A percentile compares a stretch with the other conserved stretches of the same genome.
These are phyloP conservation scores for Siphlonurus alternatus DNA, from an alignment of 2,888 invertebrate genomes.

Conservation along the genomic window DNA sequence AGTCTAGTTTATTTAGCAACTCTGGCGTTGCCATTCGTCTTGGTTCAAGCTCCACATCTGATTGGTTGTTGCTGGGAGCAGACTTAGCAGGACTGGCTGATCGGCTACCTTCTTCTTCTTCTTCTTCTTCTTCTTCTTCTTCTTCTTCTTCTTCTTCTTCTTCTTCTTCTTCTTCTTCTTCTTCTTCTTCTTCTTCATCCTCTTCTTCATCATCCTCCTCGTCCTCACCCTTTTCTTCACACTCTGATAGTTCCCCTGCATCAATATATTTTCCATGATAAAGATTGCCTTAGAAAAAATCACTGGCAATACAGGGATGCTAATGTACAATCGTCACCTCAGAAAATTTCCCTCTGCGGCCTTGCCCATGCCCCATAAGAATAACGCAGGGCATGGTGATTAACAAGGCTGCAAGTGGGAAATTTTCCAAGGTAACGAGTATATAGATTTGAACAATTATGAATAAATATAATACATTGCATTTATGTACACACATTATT, in stretches of 20 bases:
- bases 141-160: slow-evolving; percentile 43
- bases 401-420: too few species aligned
- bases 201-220: slow-evolving; percentile 29
- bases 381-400: too few species aligned
- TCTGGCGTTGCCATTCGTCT: slow-evolving; percentile 36
- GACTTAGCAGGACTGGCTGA: slow-evolving; percentile 9
- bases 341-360: too few species aligned
- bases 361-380: too few species aligned
- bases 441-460: background rate
- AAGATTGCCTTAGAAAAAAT: too few species aligned
- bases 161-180: slow-evolving; percentile 41
- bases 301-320: background rate
- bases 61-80: slow-evolving; percentile 8
- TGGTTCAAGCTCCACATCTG: slow-evolving; percentile 18
- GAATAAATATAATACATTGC: background rate
- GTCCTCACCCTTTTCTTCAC: slow-evolving; percentile 28
- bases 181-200: slow-evolving; percentile 34
- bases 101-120: slow-evolving; percentile 31
- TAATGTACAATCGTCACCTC: too few species aligned
- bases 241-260: slow-evolving; percentile 31
- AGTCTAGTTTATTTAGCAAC: slow-evolving; percentile 52
- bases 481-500: too few species aligned
- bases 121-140: slow-evolving; percentile 33
- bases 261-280: slow-evolving; percentile 2
- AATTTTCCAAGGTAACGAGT: too few species aligned